These are phyloP conservation scores for Lasioglossum pauxillum DNA, from an alignment of 2,888 invertebrate genomes.

Conservation along the genomic window DNA sequence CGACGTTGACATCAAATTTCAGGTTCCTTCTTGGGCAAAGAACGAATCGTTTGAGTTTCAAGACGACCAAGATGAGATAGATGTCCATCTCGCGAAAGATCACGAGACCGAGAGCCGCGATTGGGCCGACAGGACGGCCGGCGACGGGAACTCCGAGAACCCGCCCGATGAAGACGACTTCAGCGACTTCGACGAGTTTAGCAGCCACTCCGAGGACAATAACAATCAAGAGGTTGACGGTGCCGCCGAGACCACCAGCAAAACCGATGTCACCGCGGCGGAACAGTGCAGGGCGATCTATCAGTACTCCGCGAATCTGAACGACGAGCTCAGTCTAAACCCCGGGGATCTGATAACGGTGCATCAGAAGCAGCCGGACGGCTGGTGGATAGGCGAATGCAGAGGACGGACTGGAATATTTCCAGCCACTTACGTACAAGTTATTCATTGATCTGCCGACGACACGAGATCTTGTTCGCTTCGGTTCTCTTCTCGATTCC, in stretches of 20 bases:
- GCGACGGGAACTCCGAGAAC: conserved; percentile 91
- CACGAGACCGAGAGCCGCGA: conserved; percentile 85
- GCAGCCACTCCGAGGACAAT: conserved; percentile 82
- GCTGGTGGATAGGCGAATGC: conserved; percentile 97
- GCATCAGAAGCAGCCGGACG: conserved; percentile 95
- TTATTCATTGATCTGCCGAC: conserved; percentile 85
- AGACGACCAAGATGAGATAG: conserved; percentile 80
- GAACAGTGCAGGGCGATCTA: conserved; percentile 93
- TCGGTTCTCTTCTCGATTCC: background rate
- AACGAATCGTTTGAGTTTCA: conserved; percentile 86
- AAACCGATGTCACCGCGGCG: conserved; percentile 61
- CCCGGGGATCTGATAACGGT: conserved; percentile 94
- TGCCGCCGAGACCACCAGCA: conserved; percentile 42
- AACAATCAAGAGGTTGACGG: conserved; percentile 83
- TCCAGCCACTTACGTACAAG: conserved; percentile 97
- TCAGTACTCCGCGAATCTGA: conserved; percentile 93
- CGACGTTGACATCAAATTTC: conserved; percentile 27
- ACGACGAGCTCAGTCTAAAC: conserved; percentile 91
- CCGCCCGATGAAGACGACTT: conserved; percentile 89
- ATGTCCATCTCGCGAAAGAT: conserved; percentile 77
- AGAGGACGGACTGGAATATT: conserved; percentile 95
- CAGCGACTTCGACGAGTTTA: conserved; percentile 90
- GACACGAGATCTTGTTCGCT: background rate
- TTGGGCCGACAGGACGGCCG: conserved; percentile 91
- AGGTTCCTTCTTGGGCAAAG: conserved; percentile 92